Conservation (phyloP, 2,797 vertebrate genomes). For the Sebastes dallii region DNA sequence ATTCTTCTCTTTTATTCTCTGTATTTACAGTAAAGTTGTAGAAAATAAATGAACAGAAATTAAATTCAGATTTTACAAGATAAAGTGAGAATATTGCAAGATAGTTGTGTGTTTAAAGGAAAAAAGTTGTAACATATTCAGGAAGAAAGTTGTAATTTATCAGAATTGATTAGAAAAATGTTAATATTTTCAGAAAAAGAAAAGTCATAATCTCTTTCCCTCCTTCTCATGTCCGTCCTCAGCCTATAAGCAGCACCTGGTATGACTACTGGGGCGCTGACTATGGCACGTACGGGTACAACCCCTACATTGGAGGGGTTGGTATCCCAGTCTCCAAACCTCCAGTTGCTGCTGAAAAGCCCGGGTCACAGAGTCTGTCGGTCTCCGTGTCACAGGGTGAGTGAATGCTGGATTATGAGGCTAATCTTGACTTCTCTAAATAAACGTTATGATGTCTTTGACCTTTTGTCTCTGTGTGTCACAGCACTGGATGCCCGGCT, state of each 20-base stretch:
- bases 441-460: background rate
- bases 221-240: background rate
- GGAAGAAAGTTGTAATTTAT: background rate
- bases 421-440: background rate
- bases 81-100: background rate
- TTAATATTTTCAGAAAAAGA: background rate
- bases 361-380: conserved; percentile 93
- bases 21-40: background rate
- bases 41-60: background rate
- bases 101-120: background rate
- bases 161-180: background rate
- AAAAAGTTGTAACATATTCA: background rate
- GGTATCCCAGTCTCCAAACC: conserved; percentile 97
- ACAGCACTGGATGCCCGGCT: conserved; percentile 96
- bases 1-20: background rate
- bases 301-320: conserved; percentile 95
- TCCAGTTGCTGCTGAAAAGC: conserved; percentile 90
- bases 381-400: conserved; percentile 97
- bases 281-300: conserved; percentile 97
- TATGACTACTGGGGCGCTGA: conserved; percentile 99
- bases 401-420: background rate
- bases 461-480: background rate
- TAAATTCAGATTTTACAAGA: background rate
- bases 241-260: conserved; percentile 99
- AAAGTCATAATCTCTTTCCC: background rate